phyloP scores from a whole-genome alignment of 2,113 vertebrate genomes.

The Mesocricetus auratus region DNA sequence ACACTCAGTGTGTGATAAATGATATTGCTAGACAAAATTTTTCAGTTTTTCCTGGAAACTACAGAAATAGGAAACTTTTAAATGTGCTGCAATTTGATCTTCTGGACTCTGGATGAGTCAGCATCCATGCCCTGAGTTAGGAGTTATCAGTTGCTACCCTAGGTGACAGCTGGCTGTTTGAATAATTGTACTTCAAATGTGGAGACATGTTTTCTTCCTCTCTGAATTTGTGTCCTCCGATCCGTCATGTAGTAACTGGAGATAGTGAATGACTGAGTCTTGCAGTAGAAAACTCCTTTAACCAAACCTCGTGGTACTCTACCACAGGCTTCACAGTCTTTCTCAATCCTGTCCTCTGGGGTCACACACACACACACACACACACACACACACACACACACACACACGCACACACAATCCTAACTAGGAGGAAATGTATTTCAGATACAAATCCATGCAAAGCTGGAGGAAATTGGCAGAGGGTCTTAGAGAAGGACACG shows the following conservation, averaged over 20 bases:
- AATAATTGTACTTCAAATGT: background rate
- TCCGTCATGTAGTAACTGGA: no score
- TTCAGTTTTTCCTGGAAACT: constrained; percentile 35
- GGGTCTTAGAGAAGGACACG: background rate
- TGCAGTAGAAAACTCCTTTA: background rate
- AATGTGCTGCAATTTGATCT: background rate
- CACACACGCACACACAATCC: background rate
- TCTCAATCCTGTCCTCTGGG: constrained; percentile 12
- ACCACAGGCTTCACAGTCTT: background rate
- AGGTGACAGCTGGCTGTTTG: background rate
- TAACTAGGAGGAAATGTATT: background rate
- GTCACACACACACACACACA: background rate
- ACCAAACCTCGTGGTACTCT: background rate
- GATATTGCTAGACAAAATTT: constrained; percentile 35
- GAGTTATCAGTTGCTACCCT: background rate
- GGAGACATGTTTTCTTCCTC: background rate
- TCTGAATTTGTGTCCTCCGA: background rate
- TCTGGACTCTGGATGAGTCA: background rate
- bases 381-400: background rate
- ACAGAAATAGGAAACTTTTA: background rate
- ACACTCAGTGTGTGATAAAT: background rate
- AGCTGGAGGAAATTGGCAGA: background rate
- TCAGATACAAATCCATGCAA: constrained; percentile 29
- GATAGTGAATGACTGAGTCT: constrained; percentile 29
- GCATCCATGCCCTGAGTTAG: background rate